Conservation (phyloP, 2,797 vertebrate species). For the Betta splendens region DNA sequence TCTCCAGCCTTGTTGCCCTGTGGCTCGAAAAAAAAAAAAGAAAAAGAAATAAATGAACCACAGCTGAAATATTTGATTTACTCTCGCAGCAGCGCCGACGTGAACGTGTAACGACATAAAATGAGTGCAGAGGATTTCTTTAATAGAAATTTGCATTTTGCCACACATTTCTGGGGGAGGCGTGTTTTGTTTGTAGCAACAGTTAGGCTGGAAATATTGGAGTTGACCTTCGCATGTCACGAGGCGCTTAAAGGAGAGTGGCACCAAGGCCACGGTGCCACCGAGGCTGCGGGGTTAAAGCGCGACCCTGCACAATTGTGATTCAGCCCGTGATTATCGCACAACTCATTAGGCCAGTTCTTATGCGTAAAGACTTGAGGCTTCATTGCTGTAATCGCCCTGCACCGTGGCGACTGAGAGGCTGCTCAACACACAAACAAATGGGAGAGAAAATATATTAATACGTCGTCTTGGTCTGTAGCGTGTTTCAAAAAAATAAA, state of each 20-base stretch:
- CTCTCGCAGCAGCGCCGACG: constrained; percentile 54
- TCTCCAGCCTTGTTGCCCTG: constrained; percentile 72
- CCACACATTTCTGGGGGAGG: constrained; percentile 23
- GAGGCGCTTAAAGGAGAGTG: constrained; percentile 17
- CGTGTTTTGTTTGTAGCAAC: constrained; percentile 47
- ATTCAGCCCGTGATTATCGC: not conserved
- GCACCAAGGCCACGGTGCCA: constrained; percentile 36
- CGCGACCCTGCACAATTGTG: constrained; percentile 2
- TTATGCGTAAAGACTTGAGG: too few relatives aligned
- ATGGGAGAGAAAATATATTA: constrained; percentile 9
- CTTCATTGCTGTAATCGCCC: constrained; percentile 31
- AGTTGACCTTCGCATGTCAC: constrained; percentile 38
- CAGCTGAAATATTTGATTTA: constrained; percentile 74
- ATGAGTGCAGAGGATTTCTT: constrained; percentile 33
- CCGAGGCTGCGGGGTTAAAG: not conserved
- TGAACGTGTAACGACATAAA: constrained; percentile 48
- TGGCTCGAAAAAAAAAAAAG: constrained; percentile 51
- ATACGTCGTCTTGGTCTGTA: constrained; percentile 18
- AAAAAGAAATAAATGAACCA: constrained; percentile 72
- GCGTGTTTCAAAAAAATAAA: not conserved
- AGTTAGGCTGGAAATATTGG: constrained; percentile 55
- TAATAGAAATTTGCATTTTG: too few relatives aligned
- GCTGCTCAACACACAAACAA: constrained; percentile 39
- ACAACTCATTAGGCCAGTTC: constrained; percentile 23
- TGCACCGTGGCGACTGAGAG: constrained; percentile 23